phyloP scores from a whole-genome alignment of 2,797 vertebrate genomes.

The Anolis apletophallus region DNA sequence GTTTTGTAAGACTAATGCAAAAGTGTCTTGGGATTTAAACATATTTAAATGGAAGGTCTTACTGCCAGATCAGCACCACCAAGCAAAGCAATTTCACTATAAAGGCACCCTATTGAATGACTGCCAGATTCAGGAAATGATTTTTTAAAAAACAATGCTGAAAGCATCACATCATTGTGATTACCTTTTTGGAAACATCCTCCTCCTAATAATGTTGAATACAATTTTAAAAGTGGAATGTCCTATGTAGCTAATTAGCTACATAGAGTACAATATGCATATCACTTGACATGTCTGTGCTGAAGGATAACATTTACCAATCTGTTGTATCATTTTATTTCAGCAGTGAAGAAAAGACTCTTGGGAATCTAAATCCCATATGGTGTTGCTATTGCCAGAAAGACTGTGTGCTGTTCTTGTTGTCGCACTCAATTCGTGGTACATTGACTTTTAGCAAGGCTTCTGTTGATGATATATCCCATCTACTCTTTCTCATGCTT shows the following conservation, averaged over 20 bases:
- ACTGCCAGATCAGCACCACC: slow-evolving; percentile 53
- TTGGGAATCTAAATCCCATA: slow-evolving; percentile 52
- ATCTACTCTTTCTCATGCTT: slow-evolving; percentile 31
- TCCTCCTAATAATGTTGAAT: slow-evolving; percentile 51
- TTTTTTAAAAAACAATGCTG: background rate
- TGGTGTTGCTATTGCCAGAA: slow-evolving; percentile 29
- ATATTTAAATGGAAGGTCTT: slow-evolving; percentile 58
- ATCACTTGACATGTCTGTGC: slow-evolving; percentile 23
- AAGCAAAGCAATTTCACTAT: slow-evolving; percentile 60
- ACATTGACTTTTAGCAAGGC: background rate
- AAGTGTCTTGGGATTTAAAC: slow-evolving; percentile 52
- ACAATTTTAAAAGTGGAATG: slow-evolving; percentile 34
- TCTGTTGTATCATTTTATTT: slow-evolving; percentile 45
- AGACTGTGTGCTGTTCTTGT: slow-evolving; percentile 38
- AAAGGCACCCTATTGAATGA: slow-evolving; percentile 54
- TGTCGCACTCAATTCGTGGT: slow-evolving; percentile 20
- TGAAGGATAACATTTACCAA: slow-evolving; percentile 43
- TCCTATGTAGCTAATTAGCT: slow-evolving; percentile 54
- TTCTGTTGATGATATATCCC: background rate
- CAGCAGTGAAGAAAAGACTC: slow-evolving; percentile 34
- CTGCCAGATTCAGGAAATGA: slow-evolving; percentile 38
- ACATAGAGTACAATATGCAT: slow-evolving; percentile 33
- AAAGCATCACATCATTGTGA: slow-evolving; percentile 44
- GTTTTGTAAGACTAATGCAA: slow-evolving; percentile 60
- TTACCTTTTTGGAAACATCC: slow-evolving; percentile 55